These are phyloP conservation scores for Jaculus jaculus DNA, from an alignment of 2,113 vertebrate genomes.

Conservation along the genomic window DNA sequence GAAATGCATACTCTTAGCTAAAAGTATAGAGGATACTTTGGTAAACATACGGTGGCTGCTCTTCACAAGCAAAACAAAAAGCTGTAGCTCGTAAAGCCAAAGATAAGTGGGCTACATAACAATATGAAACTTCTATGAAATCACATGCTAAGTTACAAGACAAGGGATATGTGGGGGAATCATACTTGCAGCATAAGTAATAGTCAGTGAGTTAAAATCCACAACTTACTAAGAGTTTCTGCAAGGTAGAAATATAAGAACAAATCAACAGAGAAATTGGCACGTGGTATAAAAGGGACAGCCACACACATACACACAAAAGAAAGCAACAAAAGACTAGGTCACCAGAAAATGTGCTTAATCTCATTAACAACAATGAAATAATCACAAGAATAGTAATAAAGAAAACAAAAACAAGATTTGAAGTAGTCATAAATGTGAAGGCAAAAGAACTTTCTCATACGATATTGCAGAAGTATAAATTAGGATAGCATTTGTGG, in stretches of 20 bases:
- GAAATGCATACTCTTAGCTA: background rate
- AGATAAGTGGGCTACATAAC: background rate
- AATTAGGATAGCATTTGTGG: background rate
- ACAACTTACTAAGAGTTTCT: background rate
- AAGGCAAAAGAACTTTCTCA: background rate
- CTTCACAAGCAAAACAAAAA: conserved; percentile 1
- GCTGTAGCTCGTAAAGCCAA: background rate
- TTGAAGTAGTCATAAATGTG: background rate
- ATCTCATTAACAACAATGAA: conserved; percentile 10
- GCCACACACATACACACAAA: too few relatives aligned
- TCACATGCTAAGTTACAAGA: conserved; percentile 13
- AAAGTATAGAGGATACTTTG: conserved; percentile 29
- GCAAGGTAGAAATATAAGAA: background rate
- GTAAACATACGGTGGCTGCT: background rate
- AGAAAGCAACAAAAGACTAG: too few relatives aligned
- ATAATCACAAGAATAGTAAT: background rate
- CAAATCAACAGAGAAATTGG: background rate
- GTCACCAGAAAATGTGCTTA: background rate
- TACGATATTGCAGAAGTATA: background rate
- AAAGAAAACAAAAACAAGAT: background rate
- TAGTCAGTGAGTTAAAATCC: background rate
- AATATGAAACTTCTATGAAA: background rate
- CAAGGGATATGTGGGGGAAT: background rate
- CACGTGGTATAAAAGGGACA: background rate
- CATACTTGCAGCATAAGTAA: background rate